Percentiles rank a stretch among this genome's conserved stretches.
phyloP scores from a whole-genome alignment of 2,888 invertebrate genomes.

The Aquatica leii region DNA sequence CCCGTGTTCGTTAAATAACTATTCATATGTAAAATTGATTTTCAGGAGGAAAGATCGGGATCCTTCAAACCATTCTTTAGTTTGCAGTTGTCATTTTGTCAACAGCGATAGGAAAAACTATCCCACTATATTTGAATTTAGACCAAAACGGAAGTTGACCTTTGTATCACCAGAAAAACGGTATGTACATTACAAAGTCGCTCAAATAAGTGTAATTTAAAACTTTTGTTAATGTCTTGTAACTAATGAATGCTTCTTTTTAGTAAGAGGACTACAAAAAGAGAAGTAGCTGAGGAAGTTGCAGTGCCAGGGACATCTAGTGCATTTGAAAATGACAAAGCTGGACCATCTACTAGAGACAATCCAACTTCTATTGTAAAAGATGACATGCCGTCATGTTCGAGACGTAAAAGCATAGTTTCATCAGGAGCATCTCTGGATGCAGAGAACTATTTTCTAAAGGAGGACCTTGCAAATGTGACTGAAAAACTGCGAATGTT shows the following conservation, averaged over 20 bases:
- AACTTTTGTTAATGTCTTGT: slow-evolving; percentile 4
- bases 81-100: slow-evolving; percentile 5
- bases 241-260: not conserved
- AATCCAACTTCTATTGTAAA: not conserved
- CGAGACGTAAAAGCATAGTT: not conserved
- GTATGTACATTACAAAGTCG: slow-evolving; percentile 8
- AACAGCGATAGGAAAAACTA: slow-evolving; percentile 1
- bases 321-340: not conserved
- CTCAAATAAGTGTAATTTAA: slow-evolving; percentile 5
- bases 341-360: slow-evolving; percentile 3
- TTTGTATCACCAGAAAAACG: slow-evolving; percentile 8
- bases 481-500: slow-evolving; percentile 6
- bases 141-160: not conserved
- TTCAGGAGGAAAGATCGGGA: slow-evolving; percentile 8
- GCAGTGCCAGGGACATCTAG: slow-evolving; percentile 8
- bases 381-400: slow-evolving; percentile 1
- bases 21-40: slow-evolving; percentile 8
- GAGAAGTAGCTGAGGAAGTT: slow-evolving; percentile 7
- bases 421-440: slow-evolving; percentile 10
- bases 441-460: slow-evolving; percentile 9
- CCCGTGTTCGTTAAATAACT: slow-evolving; percentile 3
- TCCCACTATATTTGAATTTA: slow-evolving; percentile 9
- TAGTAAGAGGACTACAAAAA: not conserved
- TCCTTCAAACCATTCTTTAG: slow-evolving; percentile 9
- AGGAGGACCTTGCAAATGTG: slow-evolving; percentile 2